Conservation (phyloP, 1,140 invertebrate species). For the Diorhabda elongata region DNA sequence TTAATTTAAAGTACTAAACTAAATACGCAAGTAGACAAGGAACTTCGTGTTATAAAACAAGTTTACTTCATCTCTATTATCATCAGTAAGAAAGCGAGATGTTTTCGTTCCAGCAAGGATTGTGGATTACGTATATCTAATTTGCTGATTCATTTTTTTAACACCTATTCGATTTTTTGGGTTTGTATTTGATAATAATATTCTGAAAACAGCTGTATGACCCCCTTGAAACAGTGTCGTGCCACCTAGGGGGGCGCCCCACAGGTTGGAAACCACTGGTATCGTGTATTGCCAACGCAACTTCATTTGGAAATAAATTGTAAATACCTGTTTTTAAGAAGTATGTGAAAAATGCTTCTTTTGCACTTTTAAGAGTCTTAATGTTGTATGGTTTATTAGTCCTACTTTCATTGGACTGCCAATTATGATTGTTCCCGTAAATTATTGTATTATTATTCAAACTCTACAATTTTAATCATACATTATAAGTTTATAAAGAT, state of each 20-base stretch:
- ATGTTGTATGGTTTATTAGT: too few relatives aligned
- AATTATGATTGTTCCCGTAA: too few relatives aligned
- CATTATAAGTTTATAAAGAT: too few relatives aligned
- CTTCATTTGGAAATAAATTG: too few relatives aligned
- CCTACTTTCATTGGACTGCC: too few relatives aligned
- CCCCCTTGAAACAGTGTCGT: background rate
- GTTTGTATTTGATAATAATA: slow-evolving; percentile 4
- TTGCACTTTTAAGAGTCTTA: too few relatives aligned
- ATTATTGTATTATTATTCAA: too few relatives aligned
- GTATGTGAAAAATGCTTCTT: too few relatives aligned
- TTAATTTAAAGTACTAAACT: background rate
- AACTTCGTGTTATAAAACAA: background rate
- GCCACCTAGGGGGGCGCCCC: background rate
- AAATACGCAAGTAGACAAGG: background rate
- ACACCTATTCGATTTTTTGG: background rate
- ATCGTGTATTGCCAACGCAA: too few relatives aligned
- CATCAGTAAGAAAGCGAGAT: too few relatives aligned
- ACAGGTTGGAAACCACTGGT: background rate
- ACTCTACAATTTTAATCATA: too few relatives aligned
- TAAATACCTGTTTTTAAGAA: too few relatives aligned
- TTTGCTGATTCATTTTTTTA: background rate
- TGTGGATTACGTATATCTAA: slow-evolving; percentile 3
- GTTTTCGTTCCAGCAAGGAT: background rate
- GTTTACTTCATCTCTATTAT: background rate
- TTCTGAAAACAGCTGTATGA: background rate